Conservation (phyloP, 2,888 invertebrate species). For the Habroteleia sp. region DNA sequence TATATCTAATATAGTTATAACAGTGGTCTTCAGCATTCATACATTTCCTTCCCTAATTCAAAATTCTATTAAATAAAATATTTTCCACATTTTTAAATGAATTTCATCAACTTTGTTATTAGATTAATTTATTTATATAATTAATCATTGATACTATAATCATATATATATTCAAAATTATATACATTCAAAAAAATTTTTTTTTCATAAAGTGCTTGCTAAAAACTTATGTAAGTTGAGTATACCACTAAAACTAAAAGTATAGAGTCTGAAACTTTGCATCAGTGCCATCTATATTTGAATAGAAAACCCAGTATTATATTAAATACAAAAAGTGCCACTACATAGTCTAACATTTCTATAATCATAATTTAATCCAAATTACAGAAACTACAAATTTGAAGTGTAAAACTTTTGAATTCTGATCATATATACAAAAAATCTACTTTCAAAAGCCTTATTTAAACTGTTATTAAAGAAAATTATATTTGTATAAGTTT, state of each 20-base stretch:
- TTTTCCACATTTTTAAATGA: no score
- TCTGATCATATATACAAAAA: conserved; percentile 33
- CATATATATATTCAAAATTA: no score
- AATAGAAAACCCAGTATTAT: conserved; percentile 18
- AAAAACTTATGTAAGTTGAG: conserved; percentile 17
- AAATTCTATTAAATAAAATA: no score
- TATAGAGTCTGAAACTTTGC: conserved; percentile 5
- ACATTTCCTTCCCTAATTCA: no score
- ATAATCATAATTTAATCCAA: conserved; percentile 26
- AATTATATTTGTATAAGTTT: conserved; percentile 54
- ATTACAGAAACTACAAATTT: conserved; percentile 19
- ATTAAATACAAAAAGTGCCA: conserved; percentile 11
- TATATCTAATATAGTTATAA: no score
- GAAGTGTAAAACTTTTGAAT: conserved; percentile 24
- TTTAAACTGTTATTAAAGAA: conserved; percentile 38
- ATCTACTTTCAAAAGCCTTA: conserved; percentile 33
- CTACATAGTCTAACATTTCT: conserved; percentile 13
- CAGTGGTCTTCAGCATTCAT: no score
- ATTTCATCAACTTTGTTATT: no score
- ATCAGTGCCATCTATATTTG: conserved; percentile 15
- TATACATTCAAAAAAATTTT: no score
- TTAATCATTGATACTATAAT: no score
- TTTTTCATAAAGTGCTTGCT: no score
- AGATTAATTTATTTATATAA: no score
- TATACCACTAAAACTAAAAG: no score